Conservation (phyloP, 1,140 invertebrate species). For the Cylas formicarius region DNA sequence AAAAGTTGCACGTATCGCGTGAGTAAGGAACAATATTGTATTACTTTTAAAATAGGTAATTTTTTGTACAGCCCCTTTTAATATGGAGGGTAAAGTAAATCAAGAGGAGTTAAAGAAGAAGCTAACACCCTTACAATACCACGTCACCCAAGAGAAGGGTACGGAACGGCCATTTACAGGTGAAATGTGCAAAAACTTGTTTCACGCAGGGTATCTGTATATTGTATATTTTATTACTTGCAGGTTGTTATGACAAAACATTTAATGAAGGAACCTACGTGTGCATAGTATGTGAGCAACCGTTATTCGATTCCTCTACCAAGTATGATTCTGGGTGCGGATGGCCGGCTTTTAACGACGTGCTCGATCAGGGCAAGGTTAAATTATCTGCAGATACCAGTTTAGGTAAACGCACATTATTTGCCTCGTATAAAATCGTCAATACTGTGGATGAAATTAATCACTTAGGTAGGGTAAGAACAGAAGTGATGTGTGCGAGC, state of each 20-base stretch:
- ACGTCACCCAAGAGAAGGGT: conserved; percentile 92
- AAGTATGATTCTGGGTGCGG: conserved; percentile 96
- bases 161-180: conserved; percentile 78
- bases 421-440: no score
- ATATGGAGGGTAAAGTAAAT: conserved; percentile 41
- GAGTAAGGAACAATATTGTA: no score
- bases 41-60: no score
- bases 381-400: conserved; percentile 82
- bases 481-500: conserved; percentile 79
- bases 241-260: conserved; percentile 85
- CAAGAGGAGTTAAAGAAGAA: conserved; percentile 79
- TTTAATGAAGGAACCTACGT: conserved; percentile 84
- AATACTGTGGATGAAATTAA: no score
- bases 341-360: conserved; percentile 97
- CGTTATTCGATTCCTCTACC: conserved; percentile 83
- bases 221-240: conserved; percentile 7
- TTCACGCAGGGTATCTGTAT: not conserved
- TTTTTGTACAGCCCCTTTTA: conserved; percentile 11
- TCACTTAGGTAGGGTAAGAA: conserved; percentile 81
- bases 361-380: conserved; percentile 80
- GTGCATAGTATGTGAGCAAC: conserved; percentile 87
- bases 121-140: conserved; percentile 84
- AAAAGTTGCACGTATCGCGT: no score
- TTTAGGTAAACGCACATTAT: conserved; percentile 61
- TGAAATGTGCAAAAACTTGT: conserved; percentile 28